Evolutionary conservation across 2,113 vertebrate genomes (phyloP), one percentile per base, ranked within the genome.

Genomic region (Atractosteus spatula): DNA sequence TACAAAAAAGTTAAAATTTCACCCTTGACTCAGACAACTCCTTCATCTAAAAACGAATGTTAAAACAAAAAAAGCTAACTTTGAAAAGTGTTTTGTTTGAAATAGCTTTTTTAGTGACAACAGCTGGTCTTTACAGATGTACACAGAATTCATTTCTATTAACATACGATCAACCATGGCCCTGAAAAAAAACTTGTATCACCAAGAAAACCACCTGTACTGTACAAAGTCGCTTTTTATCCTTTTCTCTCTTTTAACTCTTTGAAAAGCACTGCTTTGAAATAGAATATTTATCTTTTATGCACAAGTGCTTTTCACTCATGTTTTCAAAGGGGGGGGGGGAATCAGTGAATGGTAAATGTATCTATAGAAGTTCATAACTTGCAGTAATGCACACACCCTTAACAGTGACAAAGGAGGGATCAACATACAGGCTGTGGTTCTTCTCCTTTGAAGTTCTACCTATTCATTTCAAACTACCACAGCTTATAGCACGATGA

Each of bases 251-350:
- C 65, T 73, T 56, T 71, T 62, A 61, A 54, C 65, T 51, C 66
- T 45, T 72, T 76, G 55, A 69, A 69, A 71, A 65, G 44, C n/a
- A 16, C 43, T 4, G 62, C 72, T 77, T 74, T 62, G 68, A 77
- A 71, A 73, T 45, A 4, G 17, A 74, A 77, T 70, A 74, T 73
- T 77, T 77, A 67, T 66, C 45, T 74, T 64, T 68, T 72, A 62
- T 66, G 62, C 62, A 5, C 29, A 41, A 6, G 29, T 45, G 67
- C 62, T 70, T 67, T 66, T 74, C 66, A 74, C 45, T 47, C 2
- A 13, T 13, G 55, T 55, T 66, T 68, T 67, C 45, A 74, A 66
- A 56, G 51, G 17, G 47, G 55, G 54, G 61, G 14, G 56, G 41
- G 41, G 45, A 47, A 44, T 68, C 10, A 45, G 41, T 69, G 68